Conservation (phyloP, 1,140 invertebrate species). For the Latrodectus geometricus region DNA sequence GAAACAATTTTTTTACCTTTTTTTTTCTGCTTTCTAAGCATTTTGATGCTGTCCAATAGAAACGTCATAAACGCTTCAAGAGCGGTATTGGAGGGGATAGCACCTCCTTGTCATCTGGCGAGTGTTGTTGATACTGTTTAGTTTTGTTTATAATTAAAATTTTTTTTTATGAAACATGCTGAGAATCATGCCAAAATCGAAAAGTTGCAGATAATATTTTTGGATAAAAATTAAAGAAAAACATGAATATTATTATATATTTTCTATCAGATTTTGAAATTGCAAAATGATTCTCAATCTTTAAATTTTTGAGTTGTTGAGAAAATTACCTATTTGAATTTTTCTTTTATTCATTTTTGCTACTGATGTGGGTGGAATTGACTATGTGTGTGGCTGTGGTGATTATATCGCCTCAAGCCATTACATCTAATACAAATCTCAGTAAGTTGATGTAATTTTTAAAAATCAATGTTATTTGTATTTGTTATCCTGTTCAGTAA, state of each 20-base stretch:
- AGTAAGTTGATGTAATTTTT: conserved; percentile 10
- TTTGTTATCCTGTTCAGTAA: not conserved
- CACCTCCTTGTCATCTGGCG: not conserved
- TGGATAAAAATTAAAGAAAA: not conserved
- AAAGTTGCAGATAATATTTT: not conserved
- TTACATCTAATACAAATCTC: conserved; percentile 34
- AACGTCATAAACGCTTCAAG: not conserved
- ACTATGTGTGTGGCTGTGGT: conserved; percentile 38
- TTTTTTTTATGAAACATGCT: not conserved
- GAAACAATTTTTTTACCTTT: not conserved
- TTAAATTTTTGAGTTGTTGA: not conserved
- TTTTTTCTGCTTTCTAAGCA: not conserved
- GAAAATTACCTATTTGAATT: not conserved
- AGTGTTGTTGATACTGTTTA: not conserved
- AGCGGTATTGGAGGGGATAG: not conserved
- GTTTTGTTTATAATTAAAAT: not conserved
- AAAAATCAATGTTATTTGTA: not conserved
- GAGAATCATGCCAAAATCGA: not conserved
- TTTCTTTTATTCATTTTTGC: conserved; percentile 7
- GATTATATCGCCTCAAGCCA: conserved; percentile 28
- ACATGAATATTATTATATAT: not conserved
- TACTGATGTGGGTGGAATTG: conserved; percentile 39
- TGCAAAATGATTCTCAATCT: not conserved
- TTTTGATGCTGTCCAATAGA: not conserved
- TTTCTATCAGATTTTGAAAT: not conserved